A percentile compares a stretch with the other conserved stretches of the same genome.
Conservation (phyloP, 2,888 invertebrate species). For the Subacronicta megacephala region DNA sequence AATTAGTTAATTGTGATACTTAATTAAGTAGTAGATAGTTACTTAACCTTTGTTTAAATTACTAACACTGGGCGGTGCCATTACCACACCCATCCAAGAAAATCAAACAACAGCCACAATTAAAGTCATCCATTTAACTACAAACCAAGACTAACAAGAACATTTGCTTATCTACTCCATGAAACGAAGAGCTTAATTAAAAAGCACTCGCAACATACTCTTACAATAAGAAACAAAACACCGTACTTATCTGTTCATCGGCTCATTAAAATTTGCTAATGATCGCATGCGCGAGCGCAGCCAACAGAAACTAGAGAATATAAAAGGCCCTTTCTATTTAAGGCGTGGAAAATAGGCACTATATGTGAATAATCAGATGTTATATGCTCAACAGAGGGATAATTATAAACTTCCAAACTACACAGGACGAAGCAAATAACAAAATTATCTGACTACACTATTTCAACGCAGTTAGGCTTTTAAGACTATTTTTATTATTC, state of each 20-base stretch:
- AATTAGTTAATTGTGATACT: too few relatives aligned
- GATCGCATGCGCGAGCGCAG: slow-evolving; percentile 38
- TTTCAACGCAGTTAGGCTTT: too few relatives aligned
- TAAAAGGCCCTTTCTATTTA: slow-evolving; percentile 15
- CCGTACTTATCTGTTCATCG: slow-evolving; percentile 45
- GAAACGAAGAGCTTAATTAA: slow-evolving; percentile 36
- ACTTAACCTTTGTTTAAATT: not conserved
- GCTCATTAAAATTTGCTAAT: slow-evolving; percentile 50
- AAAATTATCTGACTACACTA: too few relatives aligned
- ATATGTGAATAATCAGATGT: not conserved
- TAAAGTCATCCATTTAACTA: slow-evolving; percentile 7
- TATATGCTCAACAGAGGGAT: too few relatives aligned
- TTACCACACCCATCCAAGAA: slow-evolving; percentile 6
- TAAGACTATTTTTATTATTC: too few relatives aligned
- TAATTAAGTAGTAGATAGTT: not conserved
- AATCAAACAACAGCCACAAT: not conserved
- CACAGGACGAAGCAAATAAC: too few relatives aligned
- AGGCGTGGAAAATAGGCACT: not conserved
- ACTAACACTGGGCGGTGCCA: not conserved
- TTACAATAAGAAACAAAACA: slow-evolving; percentile 41
- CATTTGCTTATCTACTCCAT: slow-evolving; percentile 28
- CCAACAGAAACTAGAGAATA: not conserved
- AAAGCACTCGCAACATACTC: slow-evolving; percentile 11
- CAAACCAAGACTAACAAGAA: slow-evolving; percentile 10
- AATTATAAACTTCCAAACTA: too few relatives aligned